Evolutionary conservation across 2,797 vertebrate genomes (phyloP).

Genomic region (Eleutherodactylus coqui): DNA sequence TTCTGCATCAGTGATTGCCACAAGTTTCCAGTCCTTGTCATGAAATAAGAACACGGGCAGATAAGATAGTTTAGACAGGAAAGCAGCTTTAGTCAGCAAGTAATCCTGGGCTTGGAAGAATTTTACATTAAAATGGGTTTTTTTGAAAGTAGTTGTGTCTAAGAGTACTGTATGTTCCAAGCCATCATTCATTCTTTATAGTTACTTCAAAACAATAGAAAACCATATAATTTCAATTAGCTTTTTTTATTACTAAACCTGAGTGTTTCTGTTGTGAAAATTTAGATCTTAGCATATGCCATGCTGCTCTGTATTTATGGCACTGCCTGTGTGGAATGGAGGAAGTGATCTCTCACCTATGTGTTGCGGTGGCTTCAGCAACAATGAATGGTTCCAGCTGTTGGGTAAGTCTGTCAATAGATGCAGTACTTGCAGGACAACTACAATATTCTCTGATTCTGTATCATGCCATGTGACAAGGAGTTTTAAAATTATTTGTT

Average conservation of each 20-base stretch:
- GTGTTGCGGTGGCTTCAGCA: background rate
- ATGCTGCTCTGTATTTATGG: background rate
- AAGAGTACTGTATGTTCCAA: slow-evolving; percentile 31
- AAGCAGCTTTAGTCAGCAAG: slow-evolving; percentile 62
- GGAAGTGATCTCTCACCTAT: background rate
- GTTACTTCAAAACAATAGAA: slow-evolving; percentile 32
- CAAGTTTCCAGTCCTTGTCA: slow-evolving; percentile 59
- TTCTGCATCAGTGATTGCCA: slow-evolving; percentile 60
- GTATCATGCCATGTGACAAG: too few species aligned
- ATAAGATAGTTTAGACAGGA: slow-evolving; percentile 61
- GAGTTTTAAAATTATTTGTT: too few species aligned
- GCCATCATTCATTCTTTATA: slow-evolving; percentile 3
- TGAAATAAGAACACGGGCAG: slow-evolving; percentile 55
- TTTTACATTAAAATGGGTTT: slow-evolving; percentile 52
- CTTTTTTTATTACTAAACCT: background rate
- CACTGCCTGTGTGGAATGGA: background rate
- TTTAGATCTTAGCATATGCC: background rate
- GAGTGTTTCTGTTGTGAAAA: background rate
- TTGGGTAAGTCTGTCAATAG: background rate
- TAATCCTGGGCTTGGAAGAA: slow-evolving; percentile 54
- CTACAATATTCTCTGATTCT: background rate
- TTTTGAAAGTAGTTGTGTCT: slow-evolving; percentile 40
- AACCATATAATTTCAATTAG: background rate
- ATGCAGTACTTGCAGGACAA: background rate
- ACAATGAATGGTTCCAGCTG: background rate